Conservation (phyloP, 2,113 vertebrate genomes). For the Anser brachyrhynchus region DNA sequence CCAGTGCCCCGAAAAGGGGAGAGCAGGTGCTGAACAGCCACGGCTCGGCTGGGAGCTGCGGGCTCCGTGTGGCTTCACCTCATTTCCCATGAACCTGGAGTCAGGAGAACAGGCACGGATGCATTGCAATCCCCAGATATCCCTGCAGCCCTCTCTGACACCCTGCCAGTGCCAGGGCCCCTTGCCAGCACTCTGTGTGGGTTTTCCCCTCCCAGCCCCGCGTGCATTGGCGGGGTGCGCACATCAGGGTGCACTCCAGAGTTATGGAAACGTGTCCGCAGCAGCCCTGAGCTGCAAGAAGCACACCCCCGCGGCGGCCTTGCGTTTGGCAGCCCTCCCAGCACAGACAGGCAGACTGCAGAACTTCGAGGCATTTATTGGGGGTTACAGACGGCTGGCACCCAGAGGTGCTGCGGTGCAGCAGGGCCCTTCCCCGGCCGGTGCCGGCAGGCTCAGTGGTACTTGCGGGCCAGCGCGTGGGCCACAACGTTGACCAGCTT, state of each 20-base stretch:
- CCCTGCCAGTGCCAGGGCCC: accelerated
- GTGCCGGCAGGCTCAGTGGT: slow-evolving; percentile 70
- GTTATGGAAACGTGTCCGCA: accelerated
- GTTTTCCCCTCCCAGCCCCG: no score
- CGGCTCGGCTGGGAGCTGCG: accelerated
- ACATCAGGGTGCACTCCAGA: neutral
- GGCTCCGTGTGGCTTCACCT: accelerated
- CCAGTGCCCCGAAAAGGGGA: no score
- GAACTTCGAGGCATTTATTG: neutral
- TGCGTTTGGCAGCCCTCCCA: accelerated
- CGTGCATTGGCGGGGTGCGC: accelerated
- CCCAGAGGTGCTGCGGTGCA: accelerated
- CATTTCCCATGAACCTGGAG: accelerated
- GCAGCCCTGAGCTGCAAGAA: neutral
- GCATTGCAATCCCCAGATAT: neutral
- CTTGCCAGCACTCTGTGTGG: no score
- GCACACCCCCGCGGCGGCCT: accelerated
- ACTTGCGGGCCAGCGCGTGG: slow-evolving; percentile 79
- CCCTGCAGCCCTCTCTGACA: accelerated
- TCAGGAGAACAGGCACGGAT: neutral
- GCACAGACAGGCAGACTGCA: neutral
- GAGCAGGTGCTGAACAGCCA: no score
- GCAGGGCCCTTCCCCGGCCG: neutral
- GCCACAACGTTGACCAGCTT: slow-evolving; percentile 84
- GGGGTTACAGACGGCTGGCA: accelerated